Conservation (phyloP, 1,140 invertebrate genomes). For the Spodoptera frugiperda region DNA sequence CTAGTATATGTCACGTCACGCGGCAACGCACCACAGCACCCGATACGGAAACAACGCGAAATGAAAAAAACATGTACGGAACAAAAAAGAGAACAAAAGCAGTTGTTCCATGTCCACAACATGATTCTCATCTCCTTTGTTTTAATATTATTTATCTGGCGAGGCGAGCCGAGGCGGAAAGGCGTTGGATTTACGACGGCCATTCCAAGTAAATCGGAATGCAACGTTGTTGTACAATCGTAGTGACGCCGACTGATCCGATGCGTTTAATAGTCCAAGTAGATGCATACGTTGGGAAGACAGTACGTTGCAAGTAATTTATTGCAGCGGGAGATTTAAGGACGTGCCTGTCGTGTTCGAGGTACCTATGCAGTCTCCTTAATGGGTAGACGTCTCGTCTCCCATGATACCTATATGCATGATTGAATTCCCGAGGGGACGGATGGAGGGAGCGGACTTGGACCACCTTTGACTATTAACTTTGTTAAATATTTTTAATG, state of each 20-base stretch:
- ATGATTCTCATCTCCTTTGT: conserved; percentile 39
- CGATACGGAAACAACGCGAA: background rate
- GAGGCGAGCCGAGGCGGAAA: conserved; percentile 14
- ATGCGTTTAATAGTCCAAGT: conserved; percentile 27
- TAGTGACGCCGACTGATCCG: conserved; percentile 27
- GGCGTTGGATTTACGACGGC: conserved; percentile 47
- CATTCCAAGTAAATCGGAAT: conserved; percentile 44
- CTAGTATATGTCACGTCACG: background rate
- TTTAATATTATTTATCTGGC: conserved; percentile 52
- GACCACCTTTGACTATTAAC: too few relatives aligned
- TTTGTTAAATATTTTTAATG: too few relatives aligned
- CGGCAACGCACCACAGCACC: background rate
- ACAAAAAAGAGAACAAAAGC: conserved; percentile 8
- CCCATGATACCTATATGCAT: background rate
- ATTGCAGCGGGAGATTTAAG: conserved; percentile 6
- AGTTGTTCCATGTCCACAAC: conserved; percentile 1
- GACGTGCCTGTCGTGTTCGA: background rate
- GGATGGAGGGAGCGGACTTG: too few relatives aligned
- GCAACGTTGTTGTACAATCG: conserved; percentile 34
- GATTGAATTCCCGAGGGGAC: too few relatives aligned
- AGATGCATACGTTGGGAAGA: conserved; percentile 18
- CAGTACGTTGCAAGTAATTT: conserved; percentile 5
- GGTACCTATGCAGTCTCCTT: background rate
- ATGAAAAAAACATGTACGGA: background rate
- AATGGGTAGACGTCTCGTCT: background rate